These are phyloP conservation scores for Campoletis raptor DNA, from an alignment of 2,888 invertebrate species.

Conservation along the genomic window DNA sequence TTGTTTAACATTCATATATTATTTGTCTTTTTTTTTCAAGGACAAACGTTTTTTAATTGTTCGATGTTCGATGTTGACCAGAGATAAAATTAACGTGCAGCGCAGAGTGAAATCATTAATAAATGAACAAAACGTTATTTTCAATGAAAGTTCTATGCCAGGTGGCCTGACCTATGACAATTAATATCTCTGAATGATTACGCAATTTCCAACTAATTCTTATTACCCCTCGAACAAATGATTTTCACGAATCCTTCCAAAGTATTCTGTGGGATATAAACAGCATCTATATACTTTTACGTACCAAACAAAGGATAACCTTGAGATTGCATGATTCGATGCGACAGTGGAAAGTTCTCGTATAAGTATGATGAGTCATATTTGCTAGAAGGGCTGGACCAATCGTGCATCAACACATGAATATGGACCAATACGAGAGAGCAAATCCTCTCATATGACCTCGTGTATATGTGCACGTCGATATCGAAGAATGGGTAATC, in stretches of 20 bases:
- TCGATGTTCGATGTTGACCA: too few species aligned
- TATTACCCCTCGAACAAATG: not conserved
- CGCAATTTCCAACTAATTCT: not conserved
- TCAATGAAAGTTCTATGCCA: not conserved
- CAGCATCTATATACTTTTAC: not conserved
- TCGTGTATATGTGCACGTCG: slow-evolving; percentile 1
- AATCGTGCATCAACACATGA: slow-evolving; percentile 39
- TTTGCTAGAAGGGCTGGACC: slow-evolving; percentile 24
- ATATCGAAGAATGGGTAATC: slow-evolving; percentile 63
- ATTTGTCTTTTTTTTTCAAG: not conserved
- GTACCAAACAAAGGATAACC: slow-evolving; percentile 45
- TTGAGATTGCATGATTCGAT: slow-evolving; percentile 42
- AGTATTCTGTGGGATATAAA: not conserved
- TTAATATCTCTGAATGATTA: not conserved
- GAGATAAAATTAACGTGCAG: too few species aligned
- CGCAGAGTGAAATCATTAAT: not conserved
- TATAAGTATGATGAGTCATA: slow-evolving; percentile 26
- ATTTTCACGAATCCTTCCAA: not conserved
- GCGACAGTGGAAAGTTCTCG: slow-evolving; percentile 45
- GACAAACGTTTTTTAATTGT: not conserved
- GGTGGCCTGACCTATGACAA: not conserved
- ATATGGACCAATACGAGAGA: slow-evolving; percentile 23
- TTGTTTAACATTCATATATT: not conserved
- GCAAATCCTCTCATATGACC: not conserved
- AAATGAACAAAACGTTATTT: not conserved